Base-by-base conservation (phyloP, 2,888 invertebrate genomes). In the Phaedon cochleariae region DNA sequence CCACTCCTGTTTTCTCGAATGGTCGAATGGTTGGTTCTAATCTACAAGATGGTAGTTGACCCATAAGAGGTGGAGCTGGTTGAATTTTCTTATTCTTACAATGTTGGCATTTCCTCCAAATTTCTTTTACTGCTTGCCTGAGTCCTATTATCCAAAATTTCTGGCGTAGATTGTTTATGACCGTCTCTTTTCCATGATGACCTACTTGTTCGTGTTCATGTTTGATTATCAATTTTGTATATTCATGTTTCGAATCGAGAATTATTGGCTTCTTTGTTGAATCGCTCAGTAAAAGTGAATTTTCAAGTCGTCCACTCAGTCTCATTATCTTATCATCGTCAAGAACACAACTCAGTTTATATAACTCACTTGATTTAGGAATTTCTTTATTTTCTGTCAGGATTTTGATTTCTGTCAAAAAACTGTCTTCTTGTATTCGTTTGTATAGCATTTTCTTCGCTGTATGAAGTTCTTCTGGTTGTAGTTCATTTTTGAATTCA, bases 1-100 rank as follows among this genome's bases (percentile, higher is more conserved):
- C 66, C 12, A 61, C 59, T 12, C 64, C 64, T 5, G 46, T 52
- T 45, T 62, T 64, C 10, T 64, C 34, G 46, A 70, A 65, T 9
- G 67, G 58, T 57, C 54, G 55, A 7, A 63, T 41, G 18, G 62
- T 62, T 29, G 46, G 61, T 34, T 52, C 49, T 10, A 60, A 20
- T 21, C 55, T 31, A 48, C 59, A 53, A 17, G 46, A 10, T 26
- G 55, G 60, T 31, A 64, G 17, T 60, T 60, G 54, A 9, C 54
- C 64, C 59, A 60, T 60, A 6, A 64, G n/a, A 15, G 64, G 65
- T 26, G 51, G 26, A 58, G 12, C 21, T 17, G 66, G 67, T 31
- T 17, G 17, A 18, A 12, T n/a, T 51, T 26, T 51, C 46, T 48
- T 59, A 34, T 55, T 55, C 18, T 55, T 54, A 41, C 63, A 67